Evolutionary conservation across 2,888 invertebrate species (phyloP).

Genomic region (Thalpophila matura): DNA sequence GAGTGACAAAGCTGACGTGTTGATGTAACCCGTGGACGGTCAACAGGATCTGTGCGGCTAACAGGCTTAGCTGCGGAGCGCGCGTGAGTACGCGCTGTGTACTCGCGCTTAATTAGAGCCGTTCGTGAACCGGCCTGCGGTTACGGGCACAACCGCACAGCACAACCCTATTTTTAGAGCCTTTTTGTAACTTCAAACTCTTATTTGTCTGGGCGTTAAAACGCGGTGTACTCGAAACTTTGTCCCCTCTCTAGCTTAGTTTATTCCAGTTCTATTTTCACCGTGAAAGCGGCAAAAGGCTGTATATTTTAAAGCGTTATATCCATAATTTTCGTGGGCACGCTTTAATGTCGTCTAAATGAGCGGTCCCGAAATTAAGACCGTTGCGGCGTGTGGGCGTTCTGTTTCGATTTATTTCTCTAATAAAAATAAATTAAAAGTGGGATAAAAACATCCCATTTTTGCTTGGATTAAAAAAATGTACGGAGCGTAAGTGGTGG

Average conservation of each 20-base stretch:
- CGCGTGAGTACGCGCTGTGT: not conserved
- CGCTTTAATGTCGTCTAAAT: slow-evolving; percentile 16
- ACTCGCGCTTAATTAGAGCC: slow-evolving; percentile 7
- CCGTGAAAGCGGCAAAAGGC: slow-evolving; percentile 7
- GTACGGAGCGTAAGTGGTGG: no score
- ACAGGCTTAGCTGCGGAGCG: not conserved
- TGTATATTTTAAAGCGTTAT: slow-evolving; percentile 20
- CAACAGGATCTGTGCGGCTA: not conserved
- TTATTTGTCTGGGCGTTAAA: slow-evolving; percentile 8
- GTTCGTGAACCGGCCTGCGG: slow-evolving; percentile 4
- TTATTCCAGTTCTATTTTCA: slow-evolving; percentile 10
- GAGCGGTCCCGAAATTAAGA: slow-evolving; percentile 13
- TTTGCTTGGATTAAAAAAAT: not conserved
- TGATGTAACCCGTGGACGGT: not conserved
- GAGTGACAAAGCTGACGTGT: not conserved
- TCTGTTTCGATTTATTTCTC: slow-evolving; percentile 2
- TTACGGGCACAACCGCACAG: not conserved
- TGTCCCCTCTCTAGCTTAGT: not conserved
- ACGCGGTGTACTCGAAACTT: slow-evolving; percentile 12
- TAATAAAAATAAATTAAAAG: slow-evolving; percentile 9
- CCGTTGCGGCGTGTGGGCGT: slow-evolving; percentile 1
- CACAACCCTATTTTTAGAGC: not conserved
- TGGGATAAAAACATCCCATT: not conserved
- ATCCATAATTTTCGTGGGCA: slow-evolving; percentile 24
- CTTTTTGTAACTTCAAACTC: slow-evolving; percentile 8